Percentiles rank a stretch among this genome's conserved stretches.
phyloP scores from a whole-genome alignment of 2,113 vertebrate genomes.

The Datnioides undecimradiatus region DNA sequence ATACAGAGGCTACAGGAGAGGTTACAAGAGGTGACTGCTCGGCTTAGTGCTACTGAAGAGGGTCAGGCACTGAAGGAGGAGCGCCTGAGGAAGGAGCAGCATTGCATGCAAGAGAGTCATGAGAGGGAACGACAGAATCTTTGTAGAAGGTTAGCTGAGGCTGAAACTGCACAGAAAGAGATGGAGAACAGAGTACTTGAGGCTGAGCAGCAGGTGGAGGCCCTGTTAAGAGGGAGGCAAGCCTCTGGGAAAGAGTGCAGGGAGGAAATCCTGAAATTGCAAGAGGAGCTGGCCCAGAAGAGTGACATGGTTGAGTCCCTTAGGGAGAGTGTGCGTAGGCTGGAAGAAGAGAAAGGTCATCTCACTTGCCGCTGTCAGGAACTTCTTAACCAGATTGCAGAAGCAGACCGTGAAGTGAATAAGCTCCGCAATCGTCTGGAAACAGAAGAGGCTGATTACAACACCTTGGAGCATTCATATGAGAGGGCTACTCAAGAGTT shows the following conservation, averaged over 20 bases:
- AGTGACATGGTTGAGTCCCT: constrained; percentile 87
- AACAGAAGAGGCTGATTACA: constrained; percentile 88
- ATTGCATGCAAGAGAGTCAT: constrained; percentile 88
- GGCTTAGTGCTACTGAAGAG: constrained; percentile 89
- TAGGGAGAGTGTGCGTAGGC: constrained; percentile 86
- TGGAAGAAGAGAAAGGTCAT: constrained; percentile 89
- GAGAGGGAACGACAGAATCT: constrained; percentile 91
- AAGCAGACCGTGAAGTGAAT: constrained; percentile 88
- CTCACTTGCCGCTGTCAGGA: constrained; percentile 91
- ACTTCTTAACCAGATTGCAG: constrained; percentile 88
- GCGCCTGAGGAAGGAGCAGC: constrained; percentile 89
- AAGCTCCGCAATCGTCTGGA: constrained; percentile 87
- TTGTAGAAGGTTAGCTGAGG: constrained; percentile 87
- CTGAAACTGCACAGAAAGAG: constrained; percentile 86
- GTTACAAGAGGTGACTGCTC: constrained; percentile 87
- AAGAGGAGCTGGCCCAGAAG: constrained; percentile 88
- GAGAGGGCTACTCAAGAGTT: constrained; percentile 89
- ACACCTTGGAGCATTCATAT: constrained; percentile 87
- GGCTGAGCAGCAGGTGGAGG: constrained; percentile 88
- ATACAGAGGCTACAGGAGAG: constrained; percentile 91
- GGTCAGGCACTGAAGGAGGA: constrained; percentile 89
- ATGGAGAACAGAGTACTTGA: constrained; percentile 88
- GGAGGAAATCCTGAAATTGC: constrained; percentile 87
- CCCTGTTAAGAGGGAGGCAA: constrained; percentile 87
- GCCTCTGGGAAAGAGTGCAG: constrained; percentile 84